These are phyloP conservation scores for Somateria mollissima DNA, from an alignment of 2,797 vertebrate species.

Conservation along the genomic window DNA sequence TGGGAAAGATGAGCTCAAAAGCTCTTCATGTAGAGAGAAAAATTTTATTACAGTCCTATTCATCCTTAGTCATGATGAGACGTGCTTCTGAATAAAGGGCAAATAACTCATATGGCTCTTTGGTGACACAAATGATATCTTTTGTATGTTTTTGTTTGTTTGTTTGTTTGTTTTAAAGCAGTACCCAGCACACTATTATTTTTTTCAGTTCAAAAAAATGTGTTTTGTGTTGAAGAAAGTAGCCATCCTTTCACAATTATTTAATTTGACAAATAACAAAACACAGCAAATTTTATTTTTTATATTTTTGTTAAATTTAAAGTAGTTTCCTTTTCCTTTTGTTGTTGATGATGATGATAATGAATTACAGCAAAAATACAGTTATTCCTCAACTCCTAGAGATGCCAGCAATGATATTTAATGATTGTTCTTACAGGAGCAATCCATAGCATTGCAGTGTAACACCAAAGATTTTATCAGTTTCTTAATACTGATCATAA, in stretches of 20 bases:
- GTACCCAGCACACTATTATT: not conserved
- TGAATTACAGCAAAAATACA: not conserved
- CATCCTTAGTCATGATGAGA: not conserved
- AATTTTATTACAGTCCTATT: not conserved
- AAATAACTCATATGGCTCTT: not conserved
- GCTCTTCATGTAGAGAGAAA: not conserved
- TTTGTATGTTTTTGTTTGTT: not conserved
- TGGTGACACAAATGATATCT: not conserved
- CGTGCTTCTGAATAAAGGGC: not conserved
- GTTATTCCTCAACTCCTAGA: not conserved
- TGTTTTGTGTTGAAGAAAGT: not conserved
- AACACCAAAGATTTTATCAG: too few species aligned
- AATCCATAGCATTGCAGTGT: not conserved
- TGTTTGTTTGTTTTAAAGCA: not conserved
- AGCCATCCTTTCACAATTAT: not conserved
- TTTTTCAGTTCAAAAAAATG: not conserved
- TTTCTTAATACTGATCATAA: too few species aligned
- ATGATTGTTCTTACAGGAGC: not conserved
- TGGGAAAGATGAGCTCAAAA: not conserved
- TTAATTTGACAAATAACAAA: not conserved
- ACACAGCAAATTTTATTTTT: not conserved
- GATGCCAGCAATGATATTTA: not conserved
- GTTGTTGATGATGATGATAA: too few species aligned
- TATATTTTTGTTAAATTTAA: not conserved
- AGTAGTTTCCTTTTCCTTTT: accelerated